Percentiles rank a stretch among this genome's conserved stretches.
phyloP scores from a whole-genome alignment of 2,888 invertebrate species.

The Lepidocyrtinus sp. region DNA sequence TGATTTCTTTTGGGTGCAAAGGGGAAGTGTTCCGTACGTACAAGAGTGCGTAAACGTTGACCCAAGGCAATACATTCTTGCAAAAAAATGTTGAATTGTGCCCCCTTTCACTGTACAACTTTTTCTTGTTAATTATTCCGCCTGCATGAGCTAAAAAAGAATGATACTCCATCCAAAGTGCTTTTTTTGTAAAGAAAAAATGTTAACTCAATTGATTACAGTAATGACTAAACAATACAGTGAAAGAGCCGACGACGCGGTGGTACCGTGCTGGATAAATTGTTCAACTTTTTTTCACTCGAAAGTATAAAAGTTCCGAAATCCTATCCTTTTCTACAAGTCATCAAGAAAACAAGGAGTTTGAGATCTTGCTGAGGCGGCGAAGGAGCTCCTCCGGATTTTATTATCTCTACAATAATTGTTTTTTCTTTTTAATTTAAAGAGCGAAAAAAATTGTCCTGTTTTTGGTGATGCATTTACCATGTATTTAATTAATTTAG shows the following conservation, averaged over 20 bases:
- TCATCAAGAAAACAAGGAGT: neutral
- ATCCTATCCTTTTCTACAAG: slow-evolving; percentile 6
- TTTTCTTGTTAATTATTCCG: slow-evolving; percentile 11
- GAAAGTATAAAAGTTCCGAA: too few relatives aligned
- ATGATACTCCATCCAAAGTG: too few relatives aligned
- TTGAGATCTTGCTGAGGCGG: neutral
- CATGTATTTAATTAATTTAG: slow-evolving; percentile 45
- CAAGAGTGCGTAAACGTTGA: slow-evolving; percentile 2
- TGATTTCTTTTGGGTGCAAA: slow-evolving; percentile 4
- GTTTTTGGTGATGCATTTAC: slow-evolving; percentile 23
- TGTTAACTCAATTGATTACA: slow-evolving; percentile 5
- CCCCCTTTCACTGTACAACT: neutral
- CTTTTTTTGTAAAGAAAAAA: neutral
- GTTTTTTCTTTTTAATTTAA: neutral
- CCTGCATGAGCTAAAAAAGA: neutral
- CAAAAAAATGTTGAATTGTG: slow-evolving; percentile 1
- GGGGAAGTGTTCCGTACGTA: neutral
- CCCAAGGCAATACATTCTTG: too few relatives aligned
- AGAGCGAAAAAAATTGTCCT: slow-evolving; percentile 35
- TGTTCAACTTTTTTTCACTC: neutral
- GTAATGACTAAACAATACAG: neutral
- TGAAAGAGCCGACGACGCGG: neutral
- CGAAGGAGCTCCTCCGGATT: slow-evolving; percentile 11
- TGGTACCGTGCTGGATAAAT: neutral
- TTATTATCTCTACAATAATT: neutral